Base-by-base conservation (phyloP, 2,113 vertebrate species). In the Sinocyclocheilus anshuiensis region DNA sequence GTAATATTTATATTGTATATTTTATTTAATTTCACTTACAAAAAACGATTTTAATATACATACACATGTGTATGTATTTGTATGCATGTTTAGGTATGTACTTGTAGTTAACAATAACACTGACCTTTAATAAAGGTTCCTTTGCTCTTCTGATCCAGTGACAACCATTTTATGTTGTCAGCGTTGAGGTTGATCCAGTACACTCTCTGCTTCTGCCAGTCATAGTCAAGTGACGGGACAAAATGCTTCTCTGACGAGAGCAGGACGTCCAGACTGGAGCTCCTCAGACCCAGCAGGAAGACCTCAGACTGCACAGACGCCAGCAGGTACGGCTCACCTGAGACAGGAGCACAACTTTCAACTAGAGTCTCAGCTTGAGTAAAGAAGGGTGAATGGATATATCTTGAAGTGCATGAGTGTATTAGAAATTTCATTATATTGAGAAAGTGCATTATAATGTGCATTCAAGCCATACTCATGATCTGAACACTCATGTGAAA, bases 171-270 rank as follows among this genome's bases (percentile, higher is more conserved):
- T 82, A 99, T 96, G 83, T 92, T 94, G 26, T 96, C 94, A 0
- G 93, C 91, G 87, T 94, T 92, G 11, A 96, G 89, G 69, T 95
- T 95, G 87, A 95, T 93, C 97, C 97, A 99, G 89, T 95, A 99
- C 59, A 97, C 71, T 69, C 93, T 97, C 86, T 94, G 94, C 3
- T 96, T 95, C 80, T 87, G 88, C 92, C 95, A 94, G 88, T 98
- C 97, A 18, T 97, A 98, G 93, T 99, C 98, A 0, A 99, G 83
- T 0, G 96, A 97, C 85, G 96, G 92, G 84, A 98, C 89, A 0
- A 90, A 90, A 13, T 92, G 94, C 61, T 96, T 96, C 50, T 96
- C 94, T 4, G 93, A 85, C 0, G 94, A 89, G 0, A 93, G 80
- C 69, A 97, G 90, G 20, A 96, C 33, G 7, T 96, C 93, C 33